A percentile compares a stretch with the other conserved stretches of the same genome.
Conservation (phyloP, 2,888 invertebrate genomes). For the Perdita meconis region DNA sequence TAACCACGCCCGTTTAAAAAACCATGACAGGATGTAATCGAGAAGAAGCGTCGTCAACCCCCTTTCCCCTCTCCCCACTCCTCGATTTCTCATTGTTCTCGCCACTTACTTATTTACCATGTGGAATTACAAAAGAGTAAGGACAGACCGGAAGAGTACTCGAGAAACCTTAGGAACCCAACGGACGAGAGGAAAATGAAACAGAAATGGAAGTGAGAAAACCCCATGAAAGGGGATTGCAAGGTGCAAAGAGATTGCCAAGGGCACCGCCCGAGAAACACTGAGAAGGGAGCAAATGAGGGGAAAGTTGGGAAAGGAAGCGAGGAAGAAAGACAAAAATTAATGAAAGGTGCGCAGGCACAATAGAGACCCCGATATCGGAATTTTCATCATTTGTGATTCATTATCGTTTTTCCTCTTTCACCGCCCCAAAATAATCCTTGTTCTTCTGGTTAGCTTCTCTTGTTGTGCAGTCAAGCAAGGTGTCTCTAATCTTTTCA, state of each 20-base stretch:
- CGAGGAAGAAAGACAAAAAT: not conserved
- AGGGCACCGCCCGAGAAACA: not conserved
- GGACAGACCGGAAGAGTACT: slow-evolving; percentile 29
- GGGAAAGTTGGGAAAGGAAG: not conserved
- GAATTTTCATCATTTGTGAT: slow-evolving; percentile 59
- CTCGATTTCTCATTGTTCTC: slow-evolving; percentile 21
- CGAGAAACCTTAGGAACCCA: slow-evolving; percentile 29
- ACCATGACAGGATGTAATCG: slow-evolving; percentile 13
- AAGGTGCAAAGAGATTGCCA: slow-evolving; percentile 43
- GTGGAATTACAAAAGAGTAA: slow-evolving; percentile 45
- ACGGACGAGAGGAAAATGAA: slow-evolving; percentile 39
- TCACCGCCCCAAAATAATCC: not conserved
- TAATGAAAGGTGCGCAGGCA: slow-evolving; percentile 28
- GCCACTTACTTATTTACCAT: slow-evolving; percentile 41
- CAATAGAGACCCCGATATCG: slow-evolving; percentile 58
- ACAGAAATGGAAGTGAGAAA: slow-evolving; percentile 43
- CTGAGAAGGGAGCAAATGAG: not conserved
- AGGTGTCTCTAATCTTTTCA: not conserved
- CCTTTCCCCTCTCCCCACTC: slow-evolving; percentile 4
- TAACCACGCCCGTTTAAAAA: slow-evolving; percentile 13
- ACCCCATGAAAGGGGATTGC: slow-evolving; percentile 34
- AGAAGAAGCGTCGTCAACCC: slow-evolving; percentile 23
- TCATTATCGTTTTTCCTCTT: slow-evolving; percentile 64
- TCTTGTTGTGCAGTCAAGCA: not conserved
- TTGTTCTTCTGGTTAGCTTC: slow-evolving; percentile 9